Conservation (phyloP, 2,113 vertebrate genomes). For the Quiscalus mexicanus region DNA sequence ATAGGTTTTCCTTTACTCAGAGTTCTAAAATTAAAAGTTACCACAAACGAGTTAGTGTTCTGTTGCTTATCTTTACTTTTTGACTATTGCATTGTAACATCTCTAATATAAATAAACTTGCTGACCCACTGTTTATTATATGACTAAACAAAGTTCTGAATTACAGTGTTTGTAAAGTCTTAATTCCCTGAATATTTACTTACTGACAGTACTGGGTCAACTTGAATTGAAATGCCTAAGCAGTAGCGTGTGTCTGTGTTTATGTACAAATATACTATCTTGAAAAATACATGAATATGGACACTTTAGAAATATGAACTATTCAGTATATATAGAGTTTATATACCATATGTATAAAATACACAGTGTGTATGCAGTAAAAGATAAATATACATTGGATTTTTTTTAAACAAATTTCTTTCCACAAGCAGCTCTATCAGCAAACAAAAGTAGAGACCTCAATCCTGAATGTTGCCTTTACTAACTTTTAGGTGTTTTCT, state of each 20-base stretch:
- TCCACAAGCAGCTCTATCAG: not conserved
- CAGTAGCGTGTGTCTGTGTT: not conserved
- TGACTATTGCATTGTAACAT: not conserved
- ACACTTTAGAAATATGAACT: not conserved
- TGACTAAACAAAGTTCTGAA: not conserved
- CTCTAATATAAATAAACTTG: not conserved
- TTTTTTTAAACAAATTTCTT: not conserved
- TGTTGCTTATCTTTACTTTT: not conserved
- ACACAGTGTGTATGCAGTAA: not conserved
- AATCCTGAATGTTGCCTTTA: not conserved
- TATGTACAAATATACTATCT: not conserved
- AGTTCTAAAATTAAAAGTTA: not conserved
- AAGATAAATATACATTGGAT: not conserved
- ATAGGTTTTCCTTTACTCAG: not conserved
- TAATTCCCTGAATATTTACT: not conserved
- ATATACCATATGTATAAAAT: not conserved
- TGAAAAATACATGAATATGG: not conserved
- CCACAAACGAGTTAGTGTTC: not conserved
- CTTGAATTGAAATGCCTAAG: not conserved
- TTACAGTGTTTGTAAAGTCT: not conserved
- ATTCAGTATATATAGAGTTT: not conserved
- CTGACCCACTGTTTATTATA: not conserved
- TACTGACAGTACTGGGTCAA: not conserved
- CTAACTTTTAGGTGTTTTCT: not conserved
- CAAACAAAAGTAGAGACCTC: not conserved